Percentiles rank a stretch among this genome's conserved stretches.
Evolutionary conservation across 2,113 vertebrate species (phyloP).

Genomic region (Corythornis vintsioides): DNA sequence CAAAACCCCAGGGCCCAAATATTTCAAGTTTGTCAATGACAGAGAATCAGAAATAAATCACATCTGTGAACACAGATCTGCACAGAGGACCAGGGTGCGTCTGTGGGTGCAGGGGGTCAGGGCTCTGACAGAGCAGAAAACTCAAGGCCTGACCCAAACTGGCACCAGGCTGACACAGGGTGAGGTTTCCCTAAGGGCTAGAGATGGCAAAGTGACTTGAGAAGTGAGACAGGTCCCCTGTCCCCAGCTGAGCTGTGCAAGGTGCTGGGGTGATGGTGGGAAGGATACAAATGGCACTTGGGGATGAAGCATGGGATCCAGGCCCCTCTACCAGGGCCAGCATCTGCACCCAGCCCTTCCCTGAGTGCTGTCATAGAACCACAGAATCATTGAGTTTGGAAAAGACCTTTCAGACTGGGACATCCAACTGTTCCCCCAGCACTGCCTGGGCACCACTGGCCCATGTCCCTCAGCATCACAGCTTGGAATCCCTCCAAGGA

Average conservation of each 20-base stretch:
- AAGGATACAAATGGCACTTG: not conserved
- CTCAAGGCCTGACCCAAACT: not conserved
- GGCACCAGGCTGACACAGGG: accelerated
- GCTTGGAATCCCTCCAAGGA: too few relatives aligned
- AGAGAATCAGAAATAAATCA: not conserved
- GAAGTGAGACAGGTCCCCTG: not conserved
- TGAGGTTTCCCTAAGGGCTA: not conserved
- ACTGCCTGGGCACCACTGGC: too few relatives aligned
- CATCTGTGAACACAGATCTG: accelerated
- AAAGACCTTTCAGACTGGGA: not conserved
- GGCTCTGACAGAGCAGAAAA: not conserved
- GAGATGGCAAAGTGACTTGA: not conserved
- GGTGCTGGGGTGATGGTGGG: not conserved
- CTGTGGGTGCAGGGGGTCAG: accelerated
- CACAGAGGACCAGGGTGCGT: accelerated
- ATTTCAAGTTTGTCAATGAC: not conserved
- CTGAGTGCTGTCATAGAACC: not conserved
- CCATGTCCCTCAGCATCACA: too few relatives aligned
- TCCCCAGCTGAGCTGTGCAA: not conserved
- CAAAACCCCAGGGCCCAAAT: not conserved
- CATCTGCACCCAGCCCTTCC: not conserved
- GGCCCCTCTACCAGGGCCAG: not conserved
- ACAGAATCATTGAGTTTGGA: not conserved
- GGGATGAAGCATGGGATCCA: accelerated
- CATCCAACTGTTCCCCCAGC: not conserved